These are phyloP conservation scores for Harpagoxenus sublaevis DNA, from an alignment of 2,888 invertebrate species.

Conservation along the genomic window DNA sequence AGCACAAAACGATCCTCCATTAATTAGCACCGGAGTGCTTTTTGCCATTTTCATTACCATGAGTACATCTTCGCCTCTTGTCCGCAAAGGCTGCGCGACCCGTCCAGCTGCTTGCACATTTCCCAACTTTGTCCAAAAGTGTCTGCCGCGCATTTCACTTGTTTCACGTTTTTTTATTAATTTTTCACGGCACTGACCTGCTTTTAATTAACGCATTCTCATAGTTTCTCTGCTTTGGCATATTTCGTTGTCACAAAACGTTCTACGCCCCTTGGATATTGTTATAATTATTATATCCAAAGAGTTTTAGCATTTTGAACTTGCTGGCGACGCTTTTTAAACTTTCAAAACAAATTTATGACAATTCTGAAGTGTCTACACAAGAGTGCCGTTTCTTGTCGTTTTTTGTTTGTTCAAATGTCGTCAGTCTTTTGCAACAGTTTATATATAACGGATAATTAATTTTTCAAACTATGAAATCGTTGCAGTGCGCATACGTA, in stretches of 20 bases:
- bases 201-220: conserved; percentile 40
- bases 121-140: conserved; percentile 54
- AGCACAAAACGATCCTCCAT: conserved; percentile 72
- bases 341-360: conserved; percentile 17
- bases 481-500: conserved; percentile 57
- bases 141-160: conserved; percentile 43
- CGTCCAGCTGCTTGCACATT: conserved; percentile 67
- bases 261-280: neutral
- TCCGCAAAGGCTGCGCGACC: conserved; percentile 60
- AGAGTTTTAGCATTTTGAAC: conserved; percentile 9
- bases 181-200: conserved; percentile 39
- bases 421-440: neutral
- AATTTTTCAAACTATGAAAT: conserved; percentile 50
- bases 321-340: neutral
- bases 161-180: conserved; percentile 49
- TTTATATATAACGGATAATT: conserved; percentile 41
- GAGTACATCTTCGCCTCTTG: conserved; percentile 59
- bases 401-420: neutral
- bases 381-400: neutral
- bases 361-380: neutral
- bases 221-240: conserved; percentile 4
- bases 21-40: conserved; percentile 74
- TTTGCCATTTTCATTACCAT: conserved; percentile 75
- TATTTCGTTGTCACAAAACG: neutral
- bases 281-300: conserved; percentile 29